Conservation (phyloP, 2,797 vertebrate species). For the Chelidonichthys spinosus region DNA sequence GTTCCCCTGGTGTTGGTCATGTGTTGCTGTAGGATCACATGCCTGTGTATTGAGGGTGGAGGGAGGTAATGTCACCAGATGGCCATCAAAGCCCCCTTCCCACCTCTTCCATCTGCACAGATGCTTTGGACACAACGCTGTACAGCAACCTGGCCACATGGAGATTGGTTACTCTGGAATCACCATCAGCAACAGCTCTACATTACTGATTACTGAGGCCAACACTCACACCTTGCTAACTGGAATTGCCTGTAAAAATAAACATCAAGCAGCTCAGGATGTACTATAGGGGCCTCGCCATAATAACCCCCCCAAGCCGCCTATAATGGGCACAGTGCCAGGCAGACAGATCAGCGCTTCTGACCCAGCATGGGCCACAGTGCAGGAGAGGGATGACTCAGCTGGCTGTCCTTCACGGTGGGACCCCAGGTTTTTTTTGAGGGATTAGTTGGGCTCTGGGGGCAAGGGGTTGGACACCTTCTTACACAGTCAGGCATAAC, state of each 20-base stretch:
- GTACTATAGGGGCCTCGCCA: neutral
- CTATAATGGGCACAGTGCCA: conserved; percentile 55
- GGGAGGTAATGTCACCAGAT: conserved; percentile 56
- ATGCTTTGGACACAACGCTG: conserved; percentile 45
- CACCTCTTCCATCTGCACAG: conserved; percentile 32
- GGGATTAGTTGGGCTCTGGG: conserved; percentile 57
- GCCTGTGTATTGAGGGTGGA: conserved; percentile 19
- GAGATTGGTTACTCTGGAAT: conserved; percentile 29
- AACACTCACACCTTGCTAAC: conserved; percentile 10
- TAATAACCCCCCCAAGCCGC: conserved; percentile 40
- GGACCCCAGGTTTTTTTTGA: conserved; percentile 41
- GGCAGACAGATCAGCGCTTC: conserved; percentile 71
- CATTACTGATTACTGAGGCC: neutral
- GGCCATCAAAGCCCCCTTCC: conserved; percentile 39
- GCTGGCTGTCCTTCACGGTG: too few relatives aligned
- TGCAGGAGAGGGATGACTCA: too few relatives aligned
- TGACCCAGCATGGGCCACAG: conserved; percentile 41
- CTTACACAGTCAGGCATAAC: conserved; percentile 35
- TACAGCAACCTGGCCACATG: conserved; percentile 6
- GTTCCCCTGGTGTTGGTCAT: conserved; percentile 13
- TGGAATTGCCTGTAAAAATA: conserved; percentile 17
- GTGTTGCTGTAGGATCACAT: conserved; percentile 1
- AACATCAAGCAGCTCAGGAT: conserved; percentile 8
- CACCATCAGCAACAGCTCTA: conserved; percentile 1
- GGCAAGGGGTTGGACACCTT: conserved; percentile 21